A percentile compares a stretch with the other conserved stretches of the same genome.
These are phyloP conservation scores for Pyrrhosoma nymphula DNA, from an alignment of 2,888 invertebrate species.

Conservation along the genomic window DNA sequence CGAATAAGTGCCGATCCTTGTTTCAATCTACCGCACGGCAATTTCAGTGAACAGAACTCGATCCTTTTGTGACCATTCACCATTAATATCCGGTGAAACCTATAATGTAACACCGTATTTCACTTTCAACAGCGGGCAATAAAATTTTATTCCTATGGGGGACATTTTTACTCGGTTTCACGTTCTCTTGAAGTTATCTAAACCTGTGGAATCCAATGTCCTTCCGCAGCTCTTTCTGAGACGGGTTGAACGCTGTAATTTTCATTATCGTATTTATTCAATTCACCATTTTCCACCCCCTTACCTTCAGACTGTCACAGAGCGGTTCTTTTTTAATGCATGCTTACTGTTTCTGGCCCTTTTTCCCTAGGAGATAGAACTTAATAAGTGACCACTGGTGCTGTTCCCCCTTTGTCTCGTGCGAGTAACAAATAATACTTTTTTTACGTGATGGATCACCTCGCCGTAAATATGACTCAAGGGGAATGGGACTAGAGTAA, in stretches of 20 bases:
- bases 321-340: not conserved
- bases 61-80: not conserved
- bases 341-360: not conserved
- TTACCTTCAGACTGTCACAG: not conserved
- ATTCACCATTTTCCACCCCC: not conserved
- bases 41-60: not conserved
- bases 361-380: not conserved
- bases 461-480: not conserved
- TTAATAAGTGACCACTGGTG: constrained; percentile 24
- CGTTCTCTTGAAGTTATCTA: not conserved
- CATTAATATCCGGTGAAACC: not conserved
- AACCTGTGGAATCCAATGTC: not conserved
- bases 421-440: constrained; percentile 13
- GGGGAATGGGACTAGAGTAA: not conserved
- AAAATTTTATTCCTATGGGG: not conserved
- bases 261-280: not conserved
- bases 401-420: not conserved
- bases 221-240: not conserved
- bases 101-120: not conserved
- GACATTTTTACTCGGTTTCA: not conserved
- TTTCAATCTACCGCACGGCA: constrained; percentile 1
- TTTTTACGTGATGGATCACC: not conserved
- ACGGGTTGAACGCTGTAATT: not conserved
- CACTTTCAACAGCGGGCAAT: not conserved
- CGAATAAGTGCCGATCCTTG: constrained; percentile 26